phyloP scores from a whole-genome alignment of 2,797 vertebrate species.

The Enteromius paludinosus region DNA sequence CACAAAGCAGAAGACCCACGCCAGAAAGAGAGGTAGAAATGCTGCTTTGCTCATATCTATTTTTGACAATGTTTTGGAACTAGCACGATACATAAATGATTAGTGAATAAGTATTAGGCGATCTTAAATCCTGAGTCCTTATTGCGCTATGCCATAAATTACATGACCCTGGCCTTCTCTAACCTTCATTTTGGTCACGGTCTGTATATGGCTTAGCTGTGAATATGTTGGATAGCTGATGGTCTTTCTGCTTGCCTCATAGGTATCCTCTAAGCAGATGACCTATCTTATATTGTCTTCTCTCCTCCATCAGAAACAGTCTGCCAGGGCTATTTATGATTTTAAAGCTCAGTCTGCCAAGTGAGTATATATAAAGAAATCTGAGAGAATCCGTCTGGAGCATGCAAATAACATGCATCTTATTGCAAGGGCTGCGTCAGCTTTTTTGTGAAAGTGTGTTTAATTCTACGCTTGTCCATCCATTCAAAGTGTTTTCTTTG shows the following conservation, averaged over 20 bases:
- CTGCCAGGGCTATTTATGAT: constrained; percentile 97
- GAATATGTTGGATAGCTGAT: constrained; percentile 19
- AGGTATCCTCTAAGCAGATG: constrained; percentile 83
- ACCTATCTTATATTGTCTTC: constrained; percentile 84
- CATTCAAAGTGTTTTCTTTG: constrained; percentile 1
- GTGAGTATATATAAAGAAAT: constrained; percentile 82
- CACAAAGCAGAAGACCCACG: constrained; percentile 86
- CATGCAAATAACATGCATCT: constrained; percentile 31
- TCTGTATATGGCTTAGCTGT: background rate
- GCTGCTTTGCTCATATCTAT: background rate
- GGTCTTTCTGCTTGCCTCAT: constrained; percentile 48
- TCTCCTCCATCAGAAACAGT: constrained; percentile 89
- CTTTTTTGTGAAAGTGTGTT: constrained; percentile 5
- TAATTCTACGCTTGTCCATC: background rate
- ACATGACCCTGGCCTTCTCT: background rate
- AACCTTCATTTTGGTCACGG: constrained; percentile 23
- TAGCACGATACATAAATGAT: background rate
- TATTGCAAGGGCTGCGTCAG: constrained; percentile 1
- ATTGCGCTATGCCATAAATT: background rate
- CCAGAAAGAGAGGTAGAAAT: constrained; percentile 91
- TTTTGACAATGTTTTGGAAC: constrained; percentile 15
- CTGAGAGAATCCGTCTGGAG: background rate
- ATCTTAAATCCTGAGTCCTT: background rate
- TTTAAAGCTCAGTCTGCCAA: constrained; percentile 99
- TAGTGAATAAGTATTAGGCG: background rate